These are phyloP conservation scores for Dermatemys mawii DNA, from an alignment of 2,113 vertebrate genomes.

Conservation along the genomic window DNA sequence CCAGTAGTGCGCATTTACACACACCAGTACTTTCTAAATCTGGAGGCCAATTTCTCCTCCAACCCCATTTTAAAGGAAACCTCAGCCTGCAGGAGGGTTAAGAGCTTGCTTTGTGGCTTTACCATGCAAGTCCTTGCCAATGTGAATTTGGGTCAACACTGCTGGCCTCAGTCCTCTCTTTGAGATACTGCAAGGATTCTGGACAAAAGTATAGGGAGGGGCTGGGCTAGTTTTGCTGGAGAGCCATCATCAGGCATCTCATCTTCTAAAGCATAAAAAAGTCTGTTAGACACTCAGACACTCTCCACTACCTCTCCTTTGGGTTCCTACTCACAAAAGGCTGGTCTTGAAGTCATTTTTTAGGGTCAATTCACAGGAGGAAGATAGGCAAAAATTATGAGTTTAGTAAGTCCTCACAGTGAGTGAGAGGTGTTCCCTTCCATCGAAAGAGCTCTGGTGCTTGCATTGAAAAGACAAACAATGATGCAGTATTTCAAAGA, in stretches of 20 bases:
- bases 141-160: slow-evolving; percentile 49
- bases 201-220: background rate
- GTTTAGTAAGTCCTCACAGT: slow-evolving; percentile 20
- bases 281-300: slow-evolving; percentile 1
- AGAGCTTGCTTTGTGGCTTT: slow-evolving; percentile 23
- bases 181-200: background rate
- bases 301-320: background rate
- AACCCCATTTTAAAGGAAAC: background rate
- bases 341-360: background rate
- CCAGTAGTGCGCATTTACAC: background rate
- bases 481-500: slow-evolving; percentile 2
- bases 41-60: background rate
- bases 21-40: background rate
- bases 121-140: background rate
- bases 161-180: slow-evolving; percentile 38
- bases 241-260: slow-evolving; percentile 37
- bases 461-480: slow-evolving; percentile 3
- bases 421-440: background rate
- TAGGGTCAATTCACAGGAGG: background rate
- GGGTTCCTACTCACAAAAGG: background rate
- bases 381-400: background rate
- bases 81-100: background rate
- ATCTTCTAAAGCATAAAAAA: slow-evolving; percentile 2
- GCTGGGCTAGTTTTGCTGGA: background rate
- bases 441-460: background rate